Conservation (phyloP, 1,140 invertebrate genomes). For the Halesus radiatus region DNA sequence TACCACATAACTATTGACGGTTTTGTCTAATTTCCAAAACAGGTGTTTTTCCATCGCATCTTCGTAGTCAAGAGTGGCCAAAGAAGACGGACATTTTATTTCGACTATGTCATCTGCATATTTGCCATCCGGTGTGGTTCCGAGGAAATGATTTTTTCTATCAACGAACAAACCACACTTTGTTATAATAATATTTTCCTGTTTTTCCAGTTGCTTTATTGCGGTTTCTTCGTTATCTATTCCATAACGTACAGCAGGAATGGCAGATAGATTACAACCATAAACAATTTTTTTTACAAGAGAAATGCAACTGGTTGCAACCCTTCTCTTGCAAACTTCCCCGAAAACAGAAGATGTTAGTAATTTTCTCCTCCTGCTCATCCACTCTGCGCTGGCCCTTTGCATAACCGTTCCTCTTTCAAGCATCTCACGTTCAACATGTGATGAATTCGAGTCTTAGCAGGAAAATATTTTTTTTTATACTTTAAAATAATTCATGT, state of each 20-base stretch:
- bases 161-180: constrained; percentile 18
- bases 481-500: too few species aligned
- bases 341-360: background rate
- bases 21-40: background rate
- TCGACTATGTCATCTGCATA: constrained; percentile 33
- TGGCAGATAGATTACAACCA: background rate
- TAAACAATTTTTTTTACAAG: background rate
- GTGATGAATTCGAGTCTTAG: too few species aligned
- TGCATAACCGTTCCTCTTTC: background rate
- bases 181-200: constrained; percentile 22
- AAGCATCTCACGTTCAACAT: background rate
- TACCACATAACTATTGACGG: background rate
- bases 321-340: background rate
- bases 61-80: background rate
- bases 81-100: constrained; percentile 44
- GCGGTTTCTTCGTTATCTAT: constrained; percentile 39
- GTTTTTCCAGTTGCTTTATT: constrained; percentile 29
- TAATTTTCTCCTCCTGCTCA: background rate
- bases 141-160: constrained; percentile 17
- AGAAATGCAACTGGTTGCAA: background rate
- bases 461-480: too few species aligned
- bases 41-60: background rate
- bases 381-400: background rate
- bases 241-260: constrained; percentile 36
- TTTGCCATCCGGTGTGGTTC: constrained; percentile 39